Evolutionary conservation across 2,113 vertebrate genomes (phyloP).

Genomic region (Pelusios castaneus): DNA sequence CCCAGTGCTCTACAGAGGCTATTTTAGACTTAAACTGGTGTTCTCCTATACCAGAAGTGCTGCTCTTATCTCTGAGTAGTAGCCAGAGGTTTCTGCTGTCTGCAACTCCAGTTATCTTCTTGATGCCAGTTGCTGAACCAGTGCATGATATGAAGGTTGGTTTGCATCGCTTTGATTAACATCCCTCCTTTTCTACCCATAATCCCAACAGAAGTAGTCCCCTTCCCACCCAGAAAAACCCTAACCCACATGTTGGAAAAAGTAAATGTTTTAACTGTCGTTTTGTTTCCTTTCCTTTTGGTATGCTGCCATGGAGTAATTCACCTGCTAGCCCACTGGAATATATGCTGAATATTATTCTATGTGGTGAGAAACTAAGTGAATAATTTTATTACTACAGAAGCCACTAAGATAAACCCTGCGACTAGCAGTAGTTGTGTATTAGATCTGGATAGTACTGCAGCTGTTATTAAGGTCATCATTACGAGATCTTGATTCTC

Average conservation of each 20-base stretch:
- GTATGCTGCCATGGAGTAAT: neutral
- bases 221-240: neutral
- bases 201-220: neutral
- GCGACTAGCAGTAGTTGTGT: slow-evolving; percentile 38
- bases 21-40: neutral
- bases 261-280: neutral
- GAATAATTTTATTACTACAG: slow-evolving; percentile 28
- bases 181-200: neutral
- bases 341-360: slow-evolving; percentile 21
- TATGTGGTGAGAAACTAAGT: slow-evolving; percentile 39
- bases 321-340: neutral
- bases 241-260: neutral
- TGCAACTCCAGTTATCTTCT: neutral
- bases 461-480: slow-evolving; percentile 39
- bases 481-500: slow-evolving; percentile 18
- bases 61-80: neutral
- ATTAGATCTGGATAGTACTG: slow-evolving; percentile 12
- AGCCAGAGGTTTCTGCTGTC: neutral
- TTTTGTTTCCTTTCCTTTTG: slow-evolving; percentile 7
- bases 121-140: neutral
- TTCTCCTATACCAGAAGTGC: neutral
- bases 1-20: neutral
- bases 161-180: slow-evolving; percentile 9
- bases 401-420: slow-evolving; percentile 24
- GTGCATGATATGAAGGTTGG: neutral